Conservation (phyloP, 2,888 invertebrate species). For the Mythimna impura region DNA sequence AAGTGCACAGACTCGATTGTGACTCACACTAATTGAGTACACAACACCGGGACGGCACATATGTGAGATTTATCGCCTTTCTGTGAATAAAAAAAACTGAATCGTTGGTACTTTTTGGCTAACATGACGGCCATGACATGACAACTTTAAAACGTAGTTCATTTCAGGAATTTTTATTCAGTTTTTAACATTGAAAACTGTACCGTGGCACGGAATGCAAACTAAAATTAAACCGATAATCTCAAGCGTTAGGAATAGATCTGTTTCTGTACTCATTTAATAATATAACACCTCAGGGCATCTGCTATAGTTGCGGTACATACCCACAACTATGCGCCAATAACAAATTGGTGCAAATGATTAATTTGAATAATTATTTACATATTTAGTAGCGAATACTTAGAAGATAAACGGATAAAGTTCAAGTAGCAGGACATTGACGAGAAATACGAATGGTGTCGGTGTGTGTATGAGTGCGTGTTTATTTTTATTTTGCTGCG, state of each 20-base stretch:
- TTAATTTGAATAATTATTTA: not conserved
- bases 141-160: not conserved
- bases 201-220: conserved; percentile 15
- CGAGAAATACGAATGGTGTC: conserved; percentile 62
- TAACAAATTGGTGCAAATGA: not conserved
- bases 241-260: conserved; percentile 27
- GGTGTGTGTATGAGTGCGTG: conserved; percentile 64
- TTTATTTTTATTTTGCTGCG: conserved; percentile 82
- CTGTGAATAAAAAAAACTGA: conserved; percentile 54
- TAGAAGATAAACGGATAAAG: conserved; percentile 26
- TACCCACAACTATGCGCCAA: not conserved
- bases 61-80: conserved; percentile 61
- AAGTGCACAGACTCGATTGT: conserved; percentile 73
- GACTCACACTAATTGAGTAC: conserved; percentile 74
- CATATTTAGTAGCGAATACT: conserved; percentile 14
- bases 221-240: conserved; percentile 45
- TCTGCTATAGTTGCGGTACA: conserved; percentile 11
- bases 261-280: conserved; percentile 28
- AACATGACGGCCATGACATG: conserved; percentile 18
- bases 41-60: conserved; percentile 63
- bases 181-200: conserved; percentile 24
- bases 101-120: conserved; percentile 17
- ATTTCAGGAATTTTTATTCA: conserved; percentile 27
- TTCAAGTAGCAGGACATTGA: conserved; percentile 45
- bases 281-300: conserved; percentile 17